Percentiles rank a stretch among this genome's conserved stretches.
phyloP scores from a whole-genome alignment of 92 coral and sea anemone species.

The Actinostola sp. region DNA sequence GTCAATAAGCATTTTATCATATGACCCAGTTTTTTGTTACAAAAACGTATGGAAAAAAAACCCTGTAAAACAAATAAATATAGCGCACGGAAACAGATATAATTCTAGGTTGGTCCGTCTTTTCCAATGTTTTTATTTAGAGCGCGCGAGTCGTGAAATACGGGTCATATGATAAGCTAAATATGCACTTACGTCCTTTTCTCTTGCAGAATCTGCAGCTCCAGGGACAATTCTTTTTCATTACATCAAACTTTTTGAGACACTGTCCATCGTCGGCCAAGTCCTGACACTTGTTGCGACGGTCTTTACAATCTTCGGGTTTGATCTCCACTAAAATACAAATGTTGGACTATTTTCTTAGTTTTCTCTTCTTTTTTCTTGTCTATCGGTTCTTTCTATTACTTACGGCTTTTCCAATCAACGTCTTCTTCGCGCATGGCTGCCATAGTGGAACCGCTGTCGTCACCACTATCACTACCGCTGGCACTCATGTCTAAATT shows the following conservation, averaged over 20 bases:
- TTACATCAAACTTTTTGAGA: conserved; percentile 39
- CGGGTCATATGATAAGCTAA: no score
- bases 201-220: conserved; percentile 72
- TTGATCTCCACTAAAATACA: conserved; percentile 37
- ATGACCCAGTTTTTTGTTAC: no score
- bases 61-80: no score
- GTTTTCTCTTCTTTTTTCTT: no score
- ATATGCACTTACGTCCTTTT: conserved; percentile 25
- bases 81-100: no score
- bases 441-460: conserved; percentile 4
- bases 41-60: no score
- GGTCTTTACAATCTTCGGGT: conserved; percentile 56
- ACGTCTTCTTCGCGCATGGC: not conserved
- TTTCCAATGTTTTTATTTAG: no score
- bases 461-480: conserved; percentile 4
- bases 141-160: no score
- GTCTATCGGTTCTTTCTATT: no score
- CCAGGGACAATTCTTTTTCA: conserved; percentile 73
- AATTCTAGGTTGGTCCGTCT: no score
- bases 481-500: conserved; percentile 7
- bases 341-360: not conserved
- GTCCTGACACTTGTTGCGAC: conserved; percentile 9
- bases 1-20: no score
- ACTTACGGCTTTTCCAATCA: conserved; percentile 18
- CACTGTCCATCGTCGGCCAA: conserved; percentile 49